Conservation (phyloP, 1,140 invertebrate genomes). For the Triops longicaudatus region DNA sequence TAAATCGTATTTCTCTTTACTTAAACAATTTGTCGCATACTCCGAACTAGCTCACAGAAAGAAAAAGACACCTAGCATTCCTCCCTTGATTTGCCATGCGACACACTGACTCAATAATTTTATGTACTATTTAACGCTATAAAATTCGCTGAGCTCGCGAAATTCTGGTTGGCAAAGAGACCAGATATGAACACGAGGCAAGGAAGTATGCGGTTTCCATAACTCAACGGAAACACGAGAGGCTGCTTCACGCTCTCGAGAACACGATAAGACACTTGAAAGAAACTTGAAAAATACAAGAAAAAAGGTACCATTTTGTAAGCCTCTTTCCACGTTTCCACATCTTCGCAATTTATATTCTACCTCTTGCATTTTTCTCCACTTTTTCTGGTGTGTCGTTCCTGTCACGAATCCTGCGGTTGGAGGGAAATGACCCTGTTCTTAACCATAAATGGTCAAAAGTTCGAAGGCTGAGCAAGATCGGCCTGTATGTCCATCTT, state of each 20-base stretch:
- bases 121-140: not conserved
- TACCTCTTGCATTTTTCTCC: not conserved
- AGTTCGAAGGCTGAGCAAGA: not conserved
- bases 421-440: not conserved
- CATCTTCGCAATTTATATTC: not conserved
- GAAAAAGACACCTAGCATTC: too few relatives aligned
- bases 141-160: not conserved
- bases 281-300: not conserved
- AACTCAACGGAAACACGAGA: constrained; percentile 10
- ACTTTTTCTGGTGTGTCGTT: not conserved
- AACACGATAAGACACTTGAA: not conserved
- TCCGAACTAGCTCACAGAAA: too few relatives aligned
- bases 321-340: not conserved
- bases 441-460: constrained; percentile 3
- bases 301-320: too few relatives aligned
- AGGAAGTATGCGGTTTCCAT: not conserved
- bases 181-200: not conserved
- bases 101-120: too few relatives aligned
- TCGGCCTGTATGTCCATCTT: not conserved
- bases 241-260: not conserved
- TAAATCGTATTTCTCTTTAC: too few relatives aligned
- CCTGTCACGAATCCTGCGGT: not conserved
- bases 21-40: too few relatives aligned
- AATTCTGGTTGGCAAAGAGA: not conserved
- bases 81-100: too few relatives aligned